Evolutionary conservation across 1,140 invertebrate genomes (phyloP).

Genomic region (Triops longicaudatus): DNA sequence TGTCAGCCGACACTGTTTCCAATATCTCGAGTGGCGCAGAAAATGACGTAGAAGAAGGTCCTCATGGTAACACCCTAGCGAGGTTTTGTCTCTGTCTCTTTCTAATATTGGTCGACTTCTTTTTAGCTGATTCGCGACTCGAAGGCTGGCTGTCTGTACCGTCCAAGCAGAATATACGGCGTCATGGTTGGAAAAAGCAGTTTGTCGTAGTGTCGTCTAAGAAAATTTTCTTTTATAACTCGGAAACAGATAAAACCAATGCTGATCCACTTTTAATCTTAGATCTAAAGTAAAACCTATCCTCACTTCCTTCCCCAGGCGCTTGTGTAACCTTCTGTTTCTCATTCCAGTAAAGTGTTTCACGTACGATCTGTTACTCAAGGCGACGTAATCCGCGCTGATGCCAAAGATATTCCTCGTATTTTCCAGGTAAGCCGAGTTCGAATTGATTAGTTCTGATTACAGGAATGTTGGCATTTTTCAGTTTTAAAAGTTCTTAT

Average conservation of each 20-base stretch:
- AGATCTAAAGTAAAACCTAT: conserved; percentile 62
- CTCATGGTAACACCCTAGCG: conserved; percentile 7
- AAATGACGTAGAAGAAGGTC: conserved; percentile 54
- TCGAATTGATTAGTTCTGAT: too few species aligned
- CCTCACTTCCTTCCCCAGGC: conserved; percentile 40
- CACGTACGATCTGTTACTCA: conserved; percentile 96
- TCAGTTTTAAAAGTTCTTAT: too few species aligned
- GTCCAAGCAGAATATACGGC: conserved; percentile 87
- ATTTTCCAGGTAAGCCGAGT: conserved; percentile 89
- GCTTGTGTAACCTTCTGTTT: conserved; percentile 17
- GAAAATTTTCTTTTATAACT: conserved; percentile 96
- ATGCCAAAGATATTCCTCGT: conserved; percentile 96
- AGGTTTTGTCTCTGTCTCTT: not conserved
- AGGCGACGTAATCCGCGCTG: conserved; percentile 94
- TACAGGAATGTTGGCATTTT: too few species aligned
- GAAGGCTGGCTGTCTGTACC: conserved; percentile 95
- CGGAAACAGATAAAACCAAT: conserved; percentile 87
- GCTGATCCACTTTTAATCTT: conserved; percentile 88
- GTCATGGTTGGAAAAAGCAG: conserved; percentile 94
- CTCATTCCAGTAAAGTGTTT: conserved; percentile 72
- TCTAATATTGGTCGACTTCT: not conserved
- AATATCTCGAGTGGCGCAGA: conserved; percentile 74
- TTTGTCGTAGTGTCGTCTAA: conserved; percentile 93
- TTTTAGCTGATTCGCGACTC: conserved; percentile 57
- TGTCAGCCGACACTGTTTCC: conserved; percentile 72